These are phyloP conservation scores for Conops quadrifasciatus DNA, from an alignment of 2,888 invertebrate species.

Conservation along the genomic window DNA sequence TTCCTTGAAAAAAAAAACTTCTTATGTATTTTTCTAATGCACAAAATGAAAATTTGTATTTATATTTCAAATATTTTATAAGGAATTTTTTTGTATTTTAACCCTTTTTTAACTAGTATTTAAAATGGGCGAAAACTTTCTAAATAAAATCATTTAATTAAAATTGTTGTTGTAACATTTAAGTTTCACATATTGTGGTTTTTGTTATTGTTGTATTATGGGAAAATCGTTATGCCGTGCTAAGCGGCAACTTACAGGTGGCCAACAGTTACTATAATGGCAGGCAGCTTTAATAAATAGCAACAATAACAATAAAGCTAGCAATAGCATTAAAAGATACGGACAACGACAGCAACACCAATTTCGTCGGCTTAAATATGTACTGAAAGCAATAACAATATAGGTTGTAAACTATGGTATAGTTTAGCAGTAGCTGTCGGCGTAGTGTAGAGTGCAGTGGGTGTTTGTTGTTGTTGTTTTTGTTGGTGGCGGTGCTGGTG, in stretches of 20 bases:
- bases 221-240: slow-evolving; percentile 49
- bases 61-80: too few relatives aligned
- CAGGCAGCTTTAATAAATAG: slow-evolving; percentile 31
- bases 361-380: slow-evolving; percentile 31
- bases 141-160: slow-evolving; percentile 22
- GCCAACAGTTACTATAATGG: slow-evolving; percentile 42
- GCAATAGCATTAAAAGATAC: slow-evolving; percentile 46
- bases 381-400: slow-evolving; percentile 24
- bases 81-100: not conserved
- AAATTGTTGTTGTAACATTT: slow-evolving; percentile 8
- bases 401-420: slow-evolving; percentile 15
- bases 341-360: slow-evolving; percentile 41
- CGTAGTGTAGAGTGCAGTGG: slow-evolving; percentile 5
- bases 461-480: slow-evolving; percentile 9
- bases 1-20: too few relatives aligned
- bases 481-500: slow-evolving; percentile 13
- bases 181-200: not conserved
- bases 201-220: not conserved
- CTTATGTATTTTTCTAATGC: too few relatives aligned
- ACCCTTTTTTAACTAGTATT: slow-evolving; percentile 17
- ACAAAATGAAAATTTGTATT: too few relatives aligned
- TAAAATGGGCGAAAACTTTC: slow-evolving; percentile 21
- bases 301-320: slow-evolving; percentile 40
- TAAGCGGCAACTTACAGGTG: slow-evolving; percentile 52
- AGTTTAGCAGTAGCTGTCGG: slow-evolving; percentile 9